Evolutionary conservation across 1,140 invertebrate species (phyloP).

Genomic region (Scaptodrosophila lebanonensis): DNA sequence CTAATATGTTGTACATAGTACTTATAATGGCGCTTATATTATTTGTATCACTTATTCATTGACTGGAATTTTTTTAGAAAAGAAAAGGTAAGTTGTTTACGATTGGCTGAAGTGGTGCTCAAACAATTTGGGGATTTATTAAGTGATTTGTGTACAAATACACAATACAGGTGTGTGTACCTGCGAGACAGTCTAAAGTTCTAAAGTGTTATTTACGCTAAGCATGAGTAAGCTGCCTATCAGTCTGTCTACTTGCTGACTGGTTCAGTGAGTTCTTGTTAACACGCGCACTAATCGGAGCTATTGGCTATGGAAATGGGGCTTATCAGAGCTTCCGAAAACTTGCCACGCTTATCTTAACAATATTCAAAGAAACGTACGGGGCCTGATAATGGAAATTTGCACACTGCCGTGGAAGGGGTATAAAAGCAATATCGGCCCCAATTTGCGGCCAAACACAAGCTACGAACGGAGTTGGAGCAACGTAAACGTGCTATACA

Average conservation of each 20-base stretch:
- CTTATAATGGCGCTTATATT: too few relatives aligned
- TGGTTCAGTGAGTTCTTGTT: constrained; percentile 3
- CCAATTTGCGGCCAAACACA: constrained; percentile 23
- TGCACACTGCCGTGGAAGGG: neutral
- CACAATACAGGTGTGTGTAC: too few relatives aligned
- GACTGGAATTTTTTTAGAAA: too few relatives aligned
- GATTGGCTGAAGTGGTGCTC: too few relatives aligned
- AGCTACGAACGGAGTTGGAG: constrained; percentile 29
- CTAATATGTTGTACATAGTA: too few relatives aligned
- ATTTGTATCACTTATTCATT: too few relatives aligned
- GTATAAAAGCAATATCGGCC: constrained; percentile 43
- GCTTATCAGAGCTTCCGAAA: constrained; percentile 51
- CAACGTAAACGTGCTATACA: constrained; percentile 7
- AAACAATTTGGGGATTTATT: too few relatives aligned
- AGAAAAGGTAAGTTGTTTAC: too few relatives aligned
- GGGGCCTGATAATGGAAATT: constrained; percentile 39
- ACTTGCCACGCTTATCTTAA: constrained; percentile 41
- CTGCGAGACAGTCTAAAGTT: too few relatives aligned
- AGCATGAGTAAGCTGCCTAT: neutral
- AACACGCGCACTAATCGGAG: constrained; percentile 23
- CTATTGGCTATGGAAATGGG: constrained; percentile 56
- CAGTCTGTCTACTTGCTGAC: constrained; percentile 8
- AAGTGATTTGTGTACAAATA: constrained; percentile 63
- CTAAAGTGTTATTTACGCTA: too few relatives aligned
- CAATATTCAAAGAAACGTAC: constrained; percentile 45